Evolutionary conservation across 2,888 invertebrate genomes (phyloP), one percentile per base, ranked within the genome.

Genomic region (Lutraria lutraria): DNA sequence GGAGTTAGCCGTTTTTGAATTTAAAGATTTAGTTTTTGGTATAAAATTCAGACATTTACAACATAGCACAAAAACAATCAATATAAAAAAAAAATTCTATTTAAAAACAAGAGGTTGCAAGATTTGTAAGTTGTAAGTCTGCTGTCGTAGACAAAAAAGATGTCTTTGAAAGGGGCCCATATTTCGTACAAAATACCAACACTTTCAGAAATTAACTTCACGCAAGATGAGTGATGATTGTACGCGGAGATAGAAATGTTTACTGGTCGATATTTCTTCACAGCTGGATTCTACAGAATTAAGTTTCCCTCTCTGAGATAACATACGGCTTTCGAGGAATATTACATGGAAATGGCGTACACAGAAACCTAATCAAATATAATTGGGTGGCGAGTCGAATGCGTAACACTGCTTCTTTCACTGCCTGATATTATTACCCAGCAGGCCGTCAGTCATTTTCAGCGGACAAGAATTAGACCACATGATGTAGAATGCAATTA

Each of bases 301-400:
- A 68, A 25, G 25, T 68, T 43, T 43, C 63, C 0, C 25, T 25
- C n/a, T n/a, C 63, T 68, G 63, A 25, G 63, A 68, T 25, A 68
- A 68, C 63, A 68, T 68, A n/a, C 25, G 12, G 10, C 25, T 68
- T 19, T 25, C 25, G 25, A 68, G 25, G 63, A 68, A 68, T 68
- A 68, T 68, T 68, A 68, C 63, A 68, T 68, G 25, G 25, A 68
- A 68, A 68, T 68, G n/a, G 63, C 63, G 63, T 68, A 25, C 63
- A 25, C 25, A 13, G 63, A 25, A 68, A 68, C 63, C 63, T 68
- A 68, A 68, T 68, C 63, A 21, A 68, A 68, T 68, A 68, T 68
- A 68, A 68, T 68, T 68, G 63, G 63, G 63, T n/a, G 25, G 21
- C 63, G 13, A 25, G 63, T 68, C 25, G 63, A 68, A 68, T 68